Base-by-base conservation (phyloP, 2,888 invertebrate species). In the Adelognathus sp. region DNA sequence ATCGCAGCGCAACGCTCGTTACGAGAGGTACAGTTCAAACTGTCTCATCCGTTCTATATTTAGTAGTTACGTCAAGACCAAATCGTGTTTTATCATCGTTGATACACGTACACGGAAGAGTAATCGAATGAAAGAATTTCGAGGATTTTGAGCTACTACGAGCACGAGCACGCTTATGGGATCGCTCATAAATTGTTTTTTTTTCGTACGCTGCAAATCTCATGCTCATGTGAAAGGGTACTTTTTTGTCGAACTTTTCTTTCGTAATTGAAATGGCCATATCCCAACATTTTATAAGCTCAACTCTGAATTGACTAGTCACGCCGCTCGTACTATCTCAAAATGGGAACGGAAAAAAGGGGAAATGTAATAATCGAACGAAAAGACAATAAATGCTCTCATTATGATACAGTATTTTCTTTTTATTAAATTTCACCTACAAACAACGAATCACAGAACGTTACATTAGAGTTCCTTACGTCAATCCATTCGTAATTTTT, bases 361-460 rank as follows among this genome's bases (percentile, higher is more conserved):
- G 24, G n/a, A 24, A 21, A 11, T 1, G 50, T 11, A 60, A 39
- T 58, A 33, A n/a, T 36, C 21, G 9, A 36, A 41, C 18, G 9
- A 39, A 27, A 27, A 56, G 18, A 24, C 0, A 3, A 5, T n/a
- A n/a, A 18, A 9, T n/a, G 46, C 3, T 46, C 29, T 31, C 29
- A 5, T 78, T 89, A 89, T 90, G 86, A 88, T 90, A 89, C 90
- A 90, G 88, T 89, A 89, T 90, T 90, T 88, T n/a, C n/a, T n/a
- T 88, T 91, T 91, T 90, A 91, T 90, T 91, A 89, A 91, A 91
- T 91, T 91, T 91, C 91, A 91, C 91, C 91, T 91, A 91, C 91
- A 91, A 91, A 91, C 91, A 91, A 91, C 91, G 91, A 91, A 91
- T 91, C 91, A 91, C 91, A 91, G 91, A 91, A 91, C 90, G 90